Evolutionary conservation across 2,888 invertebrate genomes (phyloP), one percentile per base, ranked within the genome.

Genomic region (Amphimallon solstitiale): DNA sequence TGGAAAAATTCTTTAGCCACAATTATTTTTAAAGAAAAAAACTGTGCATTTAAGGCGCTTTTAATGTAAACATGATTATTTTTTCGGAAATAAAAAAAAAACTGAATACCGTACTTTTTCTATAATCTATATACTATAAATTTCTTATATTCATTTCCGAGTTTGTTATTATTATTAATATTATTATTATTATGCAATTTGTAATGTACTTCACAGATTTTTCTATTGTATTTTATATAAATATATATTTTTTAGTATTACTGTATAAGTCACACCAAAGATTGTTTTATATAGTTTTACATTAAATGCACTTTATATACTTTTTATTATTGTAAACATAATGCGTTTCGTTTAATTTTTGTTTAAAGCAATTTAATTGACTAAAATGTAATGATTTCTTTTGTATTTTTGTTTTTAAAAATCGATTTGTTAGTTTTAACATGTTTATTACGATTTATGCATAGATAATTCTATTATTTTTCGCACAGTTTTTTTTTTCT

Each of bases 181-280:
- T n/a, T n/a, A n/a, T n/a, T n/a, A n/a, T n/a, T n/a, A n/a, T n/a
- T n/a, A n/a, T n/a, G n/a, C n/a, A n/a, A n/a, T n/a, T n/a, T 43
- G 78, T 71, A 70, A 71, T 56, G 56, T 72, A 75, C 74, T 78
- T 75, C 73, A 71, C 71, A 74, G 75, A 76, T 76, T 75, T 78
- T 72, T 75, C 60, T 49, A 77, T 77, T 76, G 77, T 79, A 78
- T 79, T 78, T 78, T 77, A 80, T 79, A 78, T 79, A 52, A 46
- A n/a, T 38, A 56, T 71, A 68, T 62, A 68, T 66, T 72, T 73
- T 73, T 81, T 80, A 78, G 76, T 73, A 72, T 76, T 72, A 72
- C 6, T 29, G 29, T 81, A n/a, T n/a, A 81, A 80, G 80, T 75
- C 70, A 81, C 82, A 82, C 82, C 82, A 82, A 82, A 82, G 82